Percentiles rank a stretch among this genome's conserved stretches.
These are phyloP conservation scores for Hirudo medicinalis DNA, from an alignment of 1,140 invertebrate species.

Conservation along the genomic window DNA sequence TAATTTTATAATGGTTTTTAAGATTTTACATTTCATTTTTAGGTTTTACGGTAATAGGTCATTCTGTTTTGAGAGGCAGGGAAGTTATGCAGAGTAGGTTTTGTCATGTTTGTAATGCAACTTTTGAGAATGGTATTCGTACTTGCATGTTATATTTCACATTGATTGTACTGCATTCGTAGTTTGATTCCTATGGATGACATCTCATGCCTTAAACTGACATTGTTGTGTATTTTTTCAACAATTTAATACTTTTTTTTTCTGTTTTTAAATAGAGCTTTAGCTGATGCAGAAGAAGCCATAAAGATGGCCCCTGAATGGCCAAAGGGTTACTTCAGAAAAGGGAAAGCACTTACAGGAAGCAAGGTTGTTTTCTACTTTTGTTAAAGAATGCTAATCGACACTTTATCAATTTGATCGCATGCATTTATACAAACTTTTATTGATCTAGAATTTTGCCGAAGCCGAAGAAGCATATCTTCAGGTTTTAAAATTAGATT, in stretches of 20 bases:
- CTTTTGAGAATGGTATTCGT: too few relatives aligned
- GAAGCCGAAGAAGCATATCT: conserved; percentile 46
- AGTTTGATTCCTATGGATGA: too few relatives aligned
- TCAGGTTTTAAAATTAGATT: conserved; percentile 45
- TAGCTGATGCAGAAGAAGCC: conserved; percentile 46
- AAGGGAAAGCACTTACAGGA: conserved; percentile 44
- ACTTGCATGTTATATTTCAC: too few relatives aligned
- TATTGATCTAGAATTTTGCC: conserved; percentile 36
- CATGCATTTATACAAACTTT: neutral
- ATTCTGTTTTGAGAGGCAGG: conserved; percentile 38
- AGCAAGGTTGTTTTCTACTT: conserved; percentile 39
- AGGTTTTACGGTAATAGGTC: conserved; percentile 43
- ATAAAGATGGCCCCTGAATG: conserved; percentile 43
- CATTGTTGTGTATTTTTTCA: too few relatives aligned
- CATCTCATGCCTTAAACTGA: too few relatives aligned
- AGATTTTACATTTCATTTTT: conserved; percentile 25
- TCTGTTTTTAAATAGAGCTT: conserved; percentile 37
- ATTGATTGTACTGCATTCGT: too few relatives aligned
- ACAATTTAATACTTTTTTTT: neutral
- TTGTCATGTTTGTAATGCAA: too few relatives aligned
- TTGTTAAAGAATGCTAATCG: too few relatives aligned
- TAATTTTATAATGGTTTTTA: neutral
- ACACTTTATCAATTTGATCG: neutral
- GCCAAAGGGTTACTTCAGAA: conserved; percentile 47
- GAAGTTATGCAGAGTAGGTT: neutral